Evolutionary conservation across 1,140 invertebrate species (phyloP).

Genomic region (Alviniconcha marisindica): DNA sequence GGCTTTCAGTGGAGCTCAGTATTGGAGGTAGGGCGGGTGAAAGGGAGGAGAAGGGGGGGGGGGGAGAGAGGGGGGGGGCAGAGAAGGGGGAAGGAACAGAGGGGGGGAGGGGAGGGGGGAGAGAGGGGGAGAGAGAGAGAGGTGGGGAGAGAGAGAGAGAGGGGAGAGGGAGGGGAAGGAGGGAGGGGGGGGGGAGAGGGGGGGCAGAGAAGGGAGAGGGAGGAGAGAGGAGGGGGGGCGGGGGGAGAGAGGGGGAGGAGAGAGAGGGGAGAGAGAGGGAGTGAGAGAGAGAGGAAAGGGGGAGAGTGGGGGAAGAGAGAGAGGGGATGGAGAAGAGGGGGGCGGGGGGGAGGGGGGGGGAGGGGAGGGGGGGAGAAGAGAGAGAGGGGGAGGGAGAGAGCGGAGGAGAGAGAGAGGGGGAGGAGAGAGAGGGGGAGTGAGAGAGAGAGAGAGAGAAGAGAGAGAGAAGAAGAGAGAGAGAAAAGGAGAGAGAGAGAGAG

Average conservation of each 20-base stretch:
- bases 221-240: neutral
- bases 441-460: neutral
- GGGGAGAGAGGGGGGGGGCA: neutral
- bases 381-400: neutral
- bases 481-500: neutral
- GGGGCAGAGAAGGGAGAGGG: neutral
- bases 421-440: neutral
- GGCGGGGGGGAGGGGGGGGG: neutral
- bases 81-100: neutral
- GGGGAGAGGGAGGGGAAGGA: neutral
- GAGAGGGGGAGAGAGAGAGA: constrained; percentile 4
- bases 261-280: neutral
- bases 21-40: no score
- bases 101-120: neutral
- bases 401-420: neutral
- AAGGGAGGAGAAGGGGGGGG: neutral
- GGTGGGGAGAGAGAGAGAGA: neutral
- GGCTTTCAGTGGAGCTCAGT: no score
- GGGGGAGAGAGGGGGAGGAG: neutral
- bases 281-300: neutral
- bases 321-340: neutral
- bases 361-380: neutral
- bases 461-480: neutral
- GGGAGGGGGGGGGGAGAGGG: neutral
- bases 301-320: neutral